Base-by-base conservation (phyloP, 1,140 invertebrate species). In the Asbolus verrucosus region DNA sequence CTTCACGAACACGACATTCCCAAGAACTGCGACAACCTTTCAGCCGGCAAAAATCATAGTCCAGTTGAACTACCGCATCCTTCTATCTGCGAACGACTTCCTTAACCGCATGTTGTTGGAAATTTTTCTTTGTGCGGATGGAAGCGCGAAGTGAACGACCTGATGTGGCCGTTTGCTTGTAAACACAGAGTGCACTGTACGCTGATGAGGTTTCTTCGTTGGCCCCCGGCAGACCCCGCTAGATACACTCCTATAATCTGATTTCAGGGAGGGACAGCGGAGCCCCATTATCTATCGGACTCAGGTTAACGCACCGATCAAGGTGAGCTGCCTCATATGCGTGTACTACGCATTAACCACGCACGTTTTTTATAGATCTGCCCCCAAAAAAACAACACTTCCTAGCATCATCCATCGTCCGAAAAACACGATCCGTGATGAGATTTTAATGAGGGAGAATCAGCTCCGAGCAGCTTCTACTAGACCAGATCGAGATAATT, bases 111-210 rank as follows among this genome's bases (percentile, higher is more conserved):
- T 24, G 15, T 16, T 16, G 14, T 50, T 14, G 21, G 21, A 54
- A 54, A 54, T 24, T 24, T 54, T 54, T 54, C 46, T 54, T 27
- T 62, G 24, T 62, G 30, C 18, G n/a, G 36, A 39, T 38, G 36
- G 59, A 36, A 62, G 54, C 27, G 59, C 33, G 59, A 21, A 62
- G 59, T 62, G 59, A 62, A 62, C 59, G 59, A 62, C 59, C 59
- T 62, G 31, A 62, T 39, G 30, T 62, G 59, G 59, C 59, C 59
- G 59, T 38, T 62, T 62, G 36, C 59, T 62, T 62, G 36, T 62
- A 62, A 62, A 62, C 59, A 65, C 38, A 21, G 33, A 46, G 36
- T 41, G 39, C 62, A 65, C 15, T 46, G 62, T 39, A 38, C 62
- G 38, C 62, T 39, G 38, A 41, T 46, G 31, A 38, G 60, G 36